Evolutionary conservation across 2,797 vertebrate species (phyloP).

Genomic region (Novumbra hubbsi): DNA sequence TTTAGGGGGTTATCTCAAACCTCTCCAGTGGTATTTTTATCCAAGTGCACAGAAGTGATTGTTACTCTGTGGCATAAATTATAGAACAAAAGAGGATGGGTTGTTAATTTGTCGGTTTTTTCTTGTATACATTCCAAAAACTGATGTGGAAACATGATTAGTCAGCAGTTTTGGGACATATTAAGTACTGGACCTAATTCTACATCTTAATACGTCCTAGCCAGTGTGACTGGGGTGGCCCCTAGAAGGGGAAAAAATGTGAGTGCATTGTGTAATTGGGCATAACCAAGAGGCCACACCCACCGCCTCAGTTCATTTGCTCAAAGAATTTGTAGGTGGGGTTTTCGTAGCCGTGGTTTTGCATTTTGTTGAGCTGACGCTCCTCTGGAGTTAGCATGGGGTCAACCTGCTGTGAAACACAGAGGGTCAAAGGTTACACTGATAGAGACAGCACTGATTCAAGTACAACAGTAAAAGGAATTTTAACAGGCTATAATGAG

Average conservation of each 20-base stretch:
- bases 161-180: conserved; percentile 51
- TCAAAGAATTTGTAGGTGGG: conserved; percentile 85
- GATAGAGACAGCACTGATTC: not conserved
- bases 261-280: conserved; percentile 43
- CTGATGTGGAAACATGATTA: conserved; percentile 42
- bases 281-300: conserved; percentile 55
- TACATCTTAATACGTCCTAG: conserved; percentile 55
- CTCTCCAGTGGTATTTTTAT: conserved; percentile 47
- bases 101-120: conserved; percentile 46
- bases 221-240: conserved; percentile 50
- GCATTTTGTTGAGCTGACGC: conserved; percentile 89
- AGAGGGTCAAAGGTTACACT: conserved; percentile 11
- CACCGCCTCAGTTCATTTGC: conserved; percentile 79
- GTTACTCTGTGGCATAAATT: conserved; percentile 42
- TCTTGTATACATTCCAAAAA: conserved; percentile 55
- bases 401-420: conserved; percentile 71
- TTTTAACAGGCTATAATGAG: not conserved
- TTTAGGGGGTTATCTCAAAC: conserved; percentile 60
- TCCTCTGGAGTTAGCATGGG: conserved; percentile 80
- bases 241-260: conserved; percentile 34
- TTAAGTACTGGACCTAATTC: conserved; percentile 39
- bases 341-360: conserved; percentile 84
- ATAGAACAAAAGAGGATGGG: conserved; percentile 39
- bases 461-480: not conserved
- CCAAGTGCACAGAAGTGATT: conserved; percentile 24